Conservation (phyloP, 64 coral and sea anemone species). For the Exaiptasia diaphana region DNA sequence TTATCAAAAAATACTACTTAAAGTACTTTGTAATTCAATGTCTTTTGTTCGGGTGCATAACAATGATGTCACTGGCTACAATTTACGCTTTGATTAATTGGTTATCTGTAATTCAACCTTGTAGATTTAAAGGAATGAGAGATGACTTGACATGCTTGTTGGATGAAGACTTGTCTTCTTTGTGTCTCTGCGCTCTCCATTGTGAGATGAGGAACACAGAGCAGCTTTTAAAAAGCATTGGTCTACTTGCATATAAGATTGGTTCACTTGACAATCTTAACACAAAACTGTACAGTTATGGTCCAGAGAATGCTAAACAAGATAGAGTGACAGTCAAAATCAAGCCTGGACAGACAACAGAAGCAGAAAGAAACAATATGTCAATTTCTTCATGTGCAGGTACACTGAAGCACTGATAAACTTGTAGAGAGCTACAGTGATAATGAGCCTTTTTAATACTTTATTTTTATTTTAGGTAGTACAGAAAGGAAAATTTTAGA, state of each 20-base stretch:
- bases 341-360: neutral
- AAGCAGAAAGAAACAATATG: neutral
- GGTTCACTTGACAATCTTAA: slow-evolving; percentile 13
- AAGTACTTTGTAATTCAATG: too few species aligned
- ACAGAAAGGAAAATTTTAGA: neutral
- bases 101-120: too few species aligned
- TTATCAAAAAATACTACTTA: too few species aligned
- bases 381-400: neutral
- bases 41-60: too few species aligned
- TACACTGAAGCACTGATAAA: neutral
- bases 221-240: neutral
- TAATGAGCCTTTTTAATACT: neutral
- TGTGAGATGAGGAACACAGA: slow-evolving; percentile 2
- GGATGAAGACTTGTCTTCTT: neutral
- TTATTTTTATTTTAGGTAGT: neutral
- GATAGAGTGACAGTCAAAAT: slow-evolving; percentile 4
- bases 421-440: neutral
- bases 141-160: neutral
- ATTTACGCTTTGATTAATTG: too few species aligned
- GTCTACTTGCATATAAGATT: slow-evolving; percentile 24
- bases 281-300: neutral
- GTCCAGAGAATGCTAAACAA: neutral
- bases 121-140: neutral
- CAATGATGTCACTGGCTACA: too few species aligned
- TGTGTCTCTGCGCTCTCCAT: slow-evolving; percentile 20